phyloP scores from a whole-genome alignment of 2,113 vertebrate genomes.

The Chloebia gouldiae region DNA sequence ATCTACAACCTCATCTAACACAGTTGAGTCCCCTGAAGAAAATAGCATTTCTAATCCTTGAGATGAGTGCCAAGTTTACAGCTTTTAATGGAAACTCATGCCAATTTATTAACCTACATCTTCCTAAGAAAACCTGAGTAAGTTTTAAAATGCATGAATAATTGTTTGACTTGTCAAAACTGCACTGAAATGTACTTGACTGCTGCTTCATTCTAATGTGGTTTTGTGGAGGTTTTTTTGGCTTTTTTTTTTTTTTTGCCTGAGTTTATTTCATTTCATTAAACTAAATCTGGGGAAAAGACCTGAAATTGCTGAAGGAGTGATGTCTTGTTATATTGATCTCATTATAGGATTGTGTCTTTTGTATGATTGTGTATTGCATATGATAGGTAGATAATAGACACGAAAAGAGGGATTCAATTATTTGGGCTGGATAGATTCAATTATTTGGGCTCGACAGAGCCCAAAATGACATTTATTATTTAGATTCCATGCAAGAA shows the following conservation, averaged over 20 bases:
- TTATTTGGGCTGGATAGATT: not conserved
- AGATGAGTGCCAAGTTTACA: not conserved
- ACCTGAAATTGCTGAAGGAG: not conserved
- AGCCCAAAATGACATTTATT: not conserved
- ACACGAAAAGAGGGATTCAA: not conserved
- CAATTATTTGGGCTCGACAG: not conserved
- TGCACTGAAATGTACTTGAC: not conserved
- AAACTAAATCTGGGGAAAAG: not conserved
- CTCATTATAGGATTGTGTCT: not conserved
- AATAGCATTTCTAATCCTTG: not conserved
- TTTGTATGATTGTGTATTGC: not conserved
- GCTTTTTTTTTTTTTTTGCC: not conserved
- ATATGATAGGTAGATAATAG: not conserved
- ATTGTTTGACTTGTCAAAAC: not conserved
- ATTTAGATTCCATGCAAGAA: not conserved
- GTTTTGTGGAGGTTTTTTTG: not conserved
- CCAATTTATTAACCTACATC: not conserved
- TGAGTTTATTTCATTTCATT: not conserved
- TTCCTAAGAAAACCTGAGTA: not conserved
- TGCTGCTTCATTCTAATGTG: not conserved
- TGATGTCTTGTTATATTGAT: not conserved
- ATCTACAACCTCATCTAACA: not conserved
- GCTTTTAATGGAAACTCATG: not conserved
- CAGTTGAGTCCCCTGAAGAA: not conserved
- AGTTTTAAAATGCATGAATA: not conserved